Evolutionary conservation across 53 echinoderm and acorn worm genomes (phyloP).

Genomic region (Astropecten irregularis): DNA sequence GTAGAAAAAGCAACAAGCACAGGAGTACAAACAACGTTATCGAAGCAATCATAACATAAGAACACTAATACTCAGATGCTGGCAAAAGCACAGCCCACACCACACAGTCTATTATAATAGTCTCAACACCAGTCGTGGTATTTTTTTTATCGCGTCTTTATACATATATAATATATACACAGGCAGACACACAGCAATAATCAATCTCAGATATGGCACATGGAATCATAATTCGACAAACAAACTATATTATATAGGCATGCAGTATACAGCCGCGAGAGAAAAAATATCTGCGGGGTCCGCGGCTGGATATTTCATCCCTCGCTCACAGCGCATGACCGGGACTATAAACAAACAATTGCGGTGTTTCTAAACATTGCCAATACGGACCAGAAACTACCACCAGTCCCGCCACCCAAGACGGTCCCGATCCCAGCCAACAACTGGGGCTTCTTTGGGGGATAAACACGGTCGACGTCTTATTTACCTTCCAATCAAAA

Average conservation of each 20-base stretch:
- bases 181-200: too few species aligned
- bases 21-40: constrained; percentile 17
- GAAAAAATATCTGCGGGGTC: background rate
- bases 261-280: background rate
- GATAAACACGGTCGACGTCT: constrained; percentile 33
- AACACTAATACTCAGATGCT: background rate
- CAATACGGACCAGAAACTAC: background rate
- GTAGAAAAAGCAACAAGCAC: constrained; percentile 32
- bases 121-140: too few species aligned
- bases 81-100: too few species aligned
- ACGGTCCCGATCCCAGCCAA: constrained; percentile 16
- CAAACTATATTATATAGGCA: too few species aligned
- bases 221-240: constrained; percentile 35
- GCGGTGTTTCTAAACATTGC: constrained; percentile 51
- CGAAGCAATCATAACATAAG: constrained; percentile 33
- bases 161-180: too few species aligned
- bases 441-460: background rate
- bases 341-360: constrained; percentile 45
- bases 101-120: background rate
- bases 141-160: too few species aligned
- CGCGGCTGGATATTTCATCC: constrained; percentile 43
- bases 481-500: constrained; percentile 41
- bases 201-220: constrained; percentile 25
- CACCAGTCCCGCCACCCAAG: constrained; percentile 43
- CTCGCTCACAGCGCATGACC: constrained; percentile 32